phyloP scores from a whole-genome alignment of 64 coral and sea anemone species.

The Montipora cactus region DNA sequence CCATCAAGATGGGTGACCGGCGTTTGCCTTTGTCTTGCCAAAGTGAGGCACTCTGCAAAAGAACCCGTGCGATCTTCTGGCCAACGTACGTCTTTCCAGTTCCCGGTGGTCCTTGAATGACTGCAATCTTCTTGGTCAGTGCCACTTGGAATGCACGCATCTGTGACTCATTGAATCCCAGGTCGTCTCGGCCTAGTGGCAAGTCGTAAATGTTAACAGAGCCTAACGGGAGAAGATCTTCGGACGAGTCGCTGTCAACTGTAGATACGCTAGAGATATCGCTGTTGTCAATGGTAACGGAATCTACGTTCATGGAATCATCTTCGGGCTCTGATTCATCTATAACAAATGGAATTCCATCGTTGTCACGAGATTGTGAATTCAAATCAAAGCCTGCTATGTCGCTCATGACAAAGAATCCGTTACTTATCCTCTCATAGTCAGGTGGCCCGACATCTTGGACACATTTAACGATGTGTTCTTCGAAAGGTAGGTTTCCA shows the following conservation, averaged over 20 bases:
- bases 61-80: slow-evolving; percentile 75
- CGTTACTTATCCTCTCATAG: no score
- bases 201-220: neutral
- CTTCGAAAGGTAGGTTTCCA: no score
- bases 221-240: neutral
- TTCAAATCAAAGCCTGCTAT: no score
- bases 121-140: slow-evolving; percentile 76
- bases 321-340: no score
- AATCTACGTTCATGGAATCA: no score
- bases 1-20: slow-evolving; percentile 80
- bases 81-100: slow-evolving; percentile 96
- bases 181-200: neutral
- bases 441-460: no score
- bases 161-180: slow-evolving; percentile 53
- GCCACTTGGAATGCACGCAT: slow-evolving; percentile 64
- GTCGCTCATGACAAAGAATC: no score
- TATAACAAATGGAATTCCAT: no score
- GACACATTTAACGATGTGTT: no score
- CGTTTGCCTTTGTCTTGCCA: slow-evolving; percentile 50
- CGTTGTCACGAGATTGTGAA: no score
- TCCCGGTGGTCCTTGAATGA: slow-evolving; percentile 94
- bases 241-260: neutral
- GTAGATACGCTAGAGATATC: neutral
- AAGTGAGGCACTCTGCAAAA: slow-evolving; percentile 63
- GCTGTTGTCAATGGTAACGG: no score